Conservation (phyloP, 2,888 invertebrate species). For the Drosophila rellima region DNA sequence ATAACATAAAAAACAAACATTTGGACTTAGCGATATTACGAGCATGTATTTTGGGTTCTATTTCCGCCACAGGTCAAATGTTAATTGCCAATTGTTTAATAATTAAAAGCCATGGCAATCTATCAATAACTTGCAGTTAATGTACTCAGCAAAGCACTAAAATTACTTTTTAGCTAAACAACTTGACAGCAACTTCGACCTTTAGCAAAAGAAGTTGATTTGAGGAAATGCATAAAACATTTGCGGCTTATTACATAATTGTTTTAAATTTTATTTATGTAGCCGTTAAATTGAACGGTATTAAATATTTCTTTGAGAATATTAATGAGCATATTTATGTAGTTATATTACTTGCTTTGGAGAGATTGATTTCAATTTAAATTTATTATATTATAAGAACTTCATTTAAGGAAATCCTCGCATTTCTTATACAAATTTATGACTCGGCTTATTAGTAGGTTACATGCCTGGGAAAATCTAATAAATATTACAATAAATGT, state of each 20-base stretch:
- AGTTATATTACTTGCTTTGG: too few relatives aligned
- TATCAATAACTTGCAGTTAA: constrained; percentile 48
- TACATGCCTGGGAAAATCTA: not conserved
- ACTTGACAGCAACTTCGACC: constrained; percentile 25
- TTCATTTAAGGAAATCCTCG: not conserved
- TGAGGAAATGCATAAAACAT: constrained; percentile 40
- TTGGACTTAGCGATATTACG: constrained; percentile 36
- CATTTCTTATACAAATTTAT: not conserved
- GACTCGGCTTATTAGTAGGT: not conserved
- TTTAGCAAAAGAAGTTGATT: constrained; percentile 20
- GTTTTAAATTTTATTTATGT: too few relatives aligned
- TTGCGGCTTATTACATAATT: constrained; percentile 13
- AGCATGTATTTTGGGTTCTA: constrained; percentile 29
- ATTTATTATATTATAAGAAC: too few relatives aligned
- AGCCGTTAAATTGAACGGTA: too few relatives aligned
- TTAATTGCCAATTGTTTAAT: constrained; percentile 75
- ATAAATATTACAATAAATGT: not conserved
- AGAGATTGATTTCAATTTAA: too few relatives aligned
- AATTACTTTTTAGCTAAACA: constrained; percentile 18
- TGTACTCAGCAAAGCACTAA: constrained; percentile 29
- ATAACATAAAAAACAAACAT: constrained; percentile 21
- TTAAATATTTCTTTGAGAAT: too few relatives aligned
- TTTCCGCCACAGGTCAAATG: constrained; percentile 70
- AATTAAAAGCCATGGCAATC: constrained; percentile 58
- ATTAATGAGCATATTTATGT: too few relatives aligned